Conservation (phyloP, 2,113 vertebrate species). For the Datnioides undecimradiatus region DNA sequence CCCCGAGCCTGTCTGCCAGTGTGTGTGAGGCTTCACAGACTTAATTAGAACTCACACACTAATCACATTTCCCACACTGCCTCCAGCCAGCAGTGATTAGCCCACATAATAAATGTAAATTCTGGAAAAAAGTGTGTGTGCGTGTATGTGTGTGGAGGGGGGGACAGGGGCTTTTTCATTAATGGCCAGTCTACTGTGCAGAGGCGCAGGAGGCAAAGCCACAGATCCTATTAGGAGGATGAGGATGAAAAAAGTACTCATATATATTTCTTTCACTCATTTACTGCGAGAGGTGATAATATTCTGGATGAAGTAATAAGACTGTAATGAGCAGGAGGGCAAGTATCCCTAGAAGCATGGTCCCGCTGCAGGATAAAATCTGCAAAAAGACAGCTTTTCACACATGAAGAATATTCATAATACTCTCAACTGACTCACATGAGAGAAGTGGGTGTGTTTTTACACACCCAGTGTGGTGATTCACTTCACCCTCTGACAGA, state of each 20-base stretch:
- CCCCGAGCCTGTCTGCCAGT: constrained; percentile 64
- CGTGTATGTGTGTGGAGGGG: background rate
- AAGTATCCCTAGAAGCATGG: constrained; percentile 45
- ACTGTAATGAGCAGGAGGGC: constrained; percentile 49
- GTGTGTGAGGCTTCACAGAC: constrained; percentile 74
- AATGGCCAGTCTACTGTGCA: constrained; percentile 45
- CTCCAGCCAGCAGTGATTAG: constrained; percentile 71
- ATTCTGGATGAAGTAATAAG: constrained; percentile 43
- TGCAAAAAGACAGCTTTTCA: constrained; percentile 2
- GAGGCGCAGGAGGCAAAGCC: constrained; percentile 30
- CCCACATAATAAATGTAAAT: constrained; percentile 70
- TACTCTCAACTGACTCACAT: background rate
- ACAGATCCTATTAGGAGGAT: constrained; percentile 49
- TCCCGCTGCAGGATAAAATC: constrained; percentile 4
- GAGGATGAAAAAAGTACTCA: background rate
- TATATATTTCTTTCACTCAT: constrained; percentile 49
- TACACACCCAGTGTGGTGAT: background rate
- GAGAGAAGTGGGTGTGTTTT: background rate
- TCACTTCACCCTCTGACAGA: background rate
- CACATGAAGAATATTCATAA: background rate
- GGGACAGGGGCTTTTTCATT: constrained; percentile 38
- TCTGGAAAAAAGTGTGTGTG: constrained; percentile 25
- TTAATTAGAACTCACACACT: constrained; percentile 82
- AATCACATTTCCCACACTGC: constrained; percentile 78
- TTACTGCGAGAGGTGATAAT: constrained; percentile 49